Base-by-base conservation (phyloP, 2,113 vertebrate genomes). In the Macquaria ambigua region DNA sequence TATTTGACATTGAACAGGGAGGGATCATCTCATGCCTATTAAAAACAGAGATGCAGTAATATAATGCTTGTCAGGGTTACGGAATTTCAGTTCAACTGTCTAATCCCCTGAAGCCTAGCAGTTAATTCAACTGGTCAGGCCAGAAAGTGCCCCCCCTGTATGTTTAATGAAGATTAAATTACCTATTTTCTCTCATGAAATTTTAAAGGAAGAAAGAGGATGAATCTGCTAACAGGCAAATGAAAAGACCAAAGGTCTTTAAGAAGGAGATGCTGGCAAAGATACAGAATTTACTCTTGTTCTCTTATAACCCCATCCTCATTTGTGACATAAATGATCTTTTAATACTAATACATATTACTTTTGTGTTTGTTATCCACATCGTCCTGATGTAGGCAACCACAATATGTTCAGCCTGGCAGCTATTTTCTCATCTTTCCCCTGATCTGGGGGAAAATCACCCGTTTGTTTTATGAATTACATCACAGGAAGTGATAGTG, bases 91-190 rank as follows among this genome's bases (percentile, higher is more conserved):
- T 69, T 90, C 77, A 61, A 77, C 71, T 72, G 58, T 85, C 81
- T 93, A 69, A 92, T 94, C 88, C 88, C 87, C 88, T 10, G 12
- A 77, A 90, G 84, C 84, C 77, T 79, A 10, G 77, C 81, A 86
- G 92, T 92, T 95, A 93, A 95, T 94, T 94, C 92, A 76, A 73
- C 53, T 61, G 81, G 63, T 87, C 93, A 84, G 87, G 87, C 81
- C 86, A 87, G 39, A 88, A 68, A 94, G 88, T 79, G 80, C 85
- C 87, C 68, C 84, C 84, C 83, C 87, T 94, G 88, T 94, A 95
- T 89, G 88, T 96, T 94, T 95, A 95, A 95, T 95, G 92, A 95
- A 94, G 92, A 95, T 95, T 93, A 94, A 94, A 95, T 94, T 89
- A 95, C 90, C 88, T 94, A 92, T 93, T 95, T 94, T 95, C 86